These are phyloP conservation scores for Philereme transversata DNA, from an alignment of 2,888 invertebrate genomes.

Conservation along the genomic window DNA sequence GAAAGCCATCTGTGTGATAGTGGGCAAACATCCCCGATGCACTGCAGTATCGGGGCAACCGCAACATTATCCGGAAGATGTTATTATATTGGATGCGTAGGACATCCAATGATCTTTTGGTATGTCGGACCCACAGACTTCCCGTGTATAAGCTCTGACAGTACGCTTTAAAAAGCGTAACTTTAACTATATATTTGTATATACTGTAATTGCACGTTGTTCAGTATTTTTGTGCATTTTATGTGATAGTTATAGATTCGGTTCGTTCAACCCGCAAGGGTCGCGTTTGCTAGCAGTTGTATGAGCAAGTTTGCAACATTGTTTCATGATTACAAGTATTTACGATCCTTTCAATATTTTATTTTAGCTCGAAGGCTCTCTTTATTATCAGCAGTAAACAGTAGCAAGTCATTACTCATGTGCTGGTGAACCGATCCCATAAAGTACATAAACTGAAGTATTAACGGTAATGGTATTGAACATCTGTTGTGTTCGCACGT, in stretches of 20 bases:
- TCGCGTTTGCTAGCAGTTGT: conserved; percentile 26
- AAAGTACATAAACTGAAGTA: conserved; percentile 44
- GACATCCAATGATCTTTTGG: too few relatives aligned
- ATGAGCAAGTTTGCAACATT: conserved; percentile 27
- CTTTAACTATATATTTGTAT: too few relatives aligned
- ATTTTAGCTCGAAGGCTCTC: not conserved
- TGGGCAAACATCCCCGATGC: too few relatives aligned
- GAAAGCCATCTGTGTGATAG: too few relatives aligned
- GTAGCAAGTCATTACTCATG: conserved; percentile 27
- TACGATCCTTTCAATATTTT: conserved; percentile 11
- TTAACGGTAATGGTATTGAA: conserved; percentile 64
- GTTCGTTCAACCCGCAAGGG: conserved; percentile 42
- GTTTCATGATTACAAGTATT: conserved; percentile 18
- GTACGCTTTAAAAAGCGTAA: too few relatives aligned
- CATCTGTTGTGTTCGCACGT: conserved; percentile 67
- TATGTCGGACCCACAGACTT: too few relatives aligned
- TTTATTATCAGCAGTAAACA: conserved; percentile 21
- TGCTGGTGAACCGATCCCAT: conserved; percentile 32
- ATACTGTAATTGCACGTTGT: conserved; percentile 35
- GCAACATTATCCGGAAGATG: too few relatives aligned
- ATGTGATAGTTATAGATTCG: conserved; percentile 43
- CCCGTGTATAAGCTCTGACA: too few relatives aligned
- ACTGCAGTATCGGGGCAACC: too few relatives aligned
- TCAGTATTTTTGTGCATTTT: conserved; percentile 44
- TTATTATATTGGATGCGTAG: too few relatives aligned